Base-by-base conservation (phyloP, 2,797 vertebrate genomes). In the Ambastaia sidthimunki region DNA sequence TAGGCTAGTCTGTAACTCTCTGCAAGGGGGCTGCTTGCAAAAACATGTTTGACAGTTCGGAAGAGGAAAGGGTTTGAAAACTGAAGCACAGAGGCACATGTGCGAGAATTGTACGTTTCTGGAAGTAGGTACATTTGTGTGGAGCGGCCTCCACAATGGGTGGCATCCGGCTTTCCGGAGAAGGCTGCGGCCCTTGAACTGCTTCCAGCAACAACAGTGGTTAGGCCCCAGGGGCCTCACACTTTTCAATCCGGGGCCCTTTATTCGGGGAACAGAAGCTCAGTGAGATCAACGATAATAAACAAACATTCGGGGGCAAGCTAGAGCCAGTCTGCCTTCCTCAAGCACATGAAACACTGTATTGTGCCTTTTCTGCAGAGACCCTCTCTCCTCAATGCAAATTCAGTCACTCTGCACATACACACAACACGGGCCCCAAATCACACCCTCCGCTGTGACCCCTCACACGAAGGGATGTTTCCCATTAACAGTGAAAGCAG, bases 261-360 rank as follows among this genome's bases (percentile, higher is more conserved):
- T 84, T 84, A 86, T 85, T 80, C 65, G 2, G 63, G 28, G 82
- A 84, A 87, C 86, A 84, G 86, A 84, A 83, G 83, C 83, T 78
- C 82, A 86, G 71, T 82, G 71, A 87, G 85, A 48, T 62, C 76
- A 72, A 71, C 68, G 65, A 86, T 79, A 87, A 85, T 86, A 88
- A 88, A 87, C 85, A 87, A 85, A 88, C 84, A 86, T 75, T 82
- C 76, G 76, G 50, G 71, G 83, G 76, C 82, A 81, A 72, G 74
- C 78, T 37, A 84, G 80, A 83, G 82, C 82, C 78, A 80, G 71
- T 80, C 74, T 82, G 71, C 70, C 79, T 76, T 73, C 79, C 54
- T 78, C 82, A 34, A 74, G 80, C 63, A 81, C 55, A 85, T 85
- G 84, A 88, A 85, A 47, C 72, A 18, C 60, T n/a, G 21, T 80